Percentiles rank a stretch among this genome's conserved stretches.
phyloP scores from a whole-genome alignment of 2,888 invertebrate species.

The Diarsia mendica region DNA sequence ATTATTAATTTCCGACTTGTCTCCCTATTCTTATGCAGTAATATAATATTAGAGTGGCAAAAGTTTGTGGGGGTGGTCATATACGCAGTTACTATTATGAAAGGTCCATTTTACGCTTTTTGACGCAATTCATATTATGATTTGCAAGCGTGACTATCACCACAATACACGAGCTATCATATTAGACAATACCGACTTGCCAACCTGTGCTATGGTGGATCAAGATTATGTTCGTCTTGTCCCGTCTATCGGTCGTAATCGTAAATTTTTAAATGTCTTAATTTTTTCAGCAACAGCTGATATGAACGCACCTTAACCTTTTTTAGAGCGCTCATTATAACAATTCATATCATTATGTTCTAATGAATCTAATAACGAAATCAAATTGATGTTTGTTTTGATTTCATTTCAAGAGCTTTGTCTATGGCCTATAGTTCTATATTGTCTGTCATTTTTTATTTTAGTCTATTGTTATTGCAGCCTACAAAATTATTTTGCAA shows the following conservation, averaged over 20 bases:
- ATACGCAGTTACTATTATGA: too few species aligned
- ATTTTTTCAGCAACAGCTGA: background rate
- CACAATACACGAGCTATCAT: too few species aligned
- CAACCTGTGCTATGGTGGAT: background rate
- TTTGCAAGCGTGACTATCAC: background rate
- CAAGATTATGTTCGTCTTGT: background rate
- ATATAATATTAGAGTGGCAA: too few species aligned
- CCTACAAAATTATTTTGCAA: conserved; percentile 27
- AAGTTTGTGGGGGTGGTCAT: too few species aligned
- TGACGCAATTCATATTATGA: too few species aligned
- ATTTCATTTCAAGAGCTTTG: conserved; percentile 49
- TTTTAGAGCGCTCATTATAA: conserved; percentile 60
- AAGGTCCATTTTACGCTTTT: too few species aligned
- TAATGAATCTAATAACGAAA: conserved; percentile 62
- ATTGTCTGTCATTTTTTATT: conserved; percentile 20
- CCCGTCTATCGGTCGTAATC: background rate
- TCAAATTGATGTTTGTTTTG: conserved; percentile 60
- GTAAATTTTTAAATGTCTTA: background rate
- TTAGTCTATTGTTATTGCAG: conserved; percentile 6
- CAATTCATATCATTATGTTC: conserved; percentile 57
- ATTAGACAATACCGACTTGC: background rate
- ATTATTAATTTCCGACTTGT: too few species aligned
- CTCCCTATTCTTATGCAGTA: too few species aligned
- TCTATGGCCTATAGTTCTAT: conserved; percentile 24
- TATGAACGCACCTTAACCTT: conserved; percentile 43